These are phyloP conservation scores for Astreopora myriophthalma DNA, from an alignment of 64 coral and sea anemone genomes.

Conservation along the genomic window DNA sequence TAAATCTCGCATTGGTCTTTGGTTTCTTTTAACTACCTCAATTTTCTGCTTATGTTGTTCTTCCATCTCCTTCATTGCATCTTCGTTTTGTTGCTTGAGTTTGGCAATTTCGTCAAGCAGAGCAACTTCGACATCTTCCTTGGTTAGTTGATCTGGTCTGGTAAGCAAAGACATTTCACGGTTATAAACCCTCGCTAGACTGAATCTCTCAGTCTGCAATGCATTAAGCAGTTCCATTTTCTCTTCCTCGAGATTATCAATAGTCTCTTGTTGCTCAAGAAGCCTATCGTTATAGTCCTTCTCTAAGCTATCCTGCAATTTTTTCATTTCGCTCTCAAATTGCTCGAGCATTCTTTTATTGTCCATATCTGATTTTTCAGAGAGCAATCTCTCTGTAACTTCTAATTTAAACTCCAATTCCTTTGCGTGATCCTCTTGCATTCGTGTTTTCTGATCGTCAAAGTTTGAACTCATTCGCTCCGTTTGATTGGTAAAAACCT, in stretches of 20 bases:
- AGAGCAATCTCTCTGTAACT: constrained; percentile 61
- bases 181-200: constrained; percentile 70
- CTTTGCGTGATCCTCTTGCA: constrained; percentile 19
- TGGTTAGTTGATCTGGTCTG: constrained; percentile 44
- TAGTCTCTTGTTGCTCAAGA: constrained; percentile 37
- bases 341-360: constrained; percentile 23
- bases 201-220: constrained; percentile 77
- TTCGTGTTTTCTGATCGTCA: constrained; percentile 42
- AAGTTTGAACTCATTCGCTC: constrained; percentile 18
- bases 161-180: constrained; percentile 76
- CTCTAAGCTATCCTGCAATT: constrained; percentile 24
- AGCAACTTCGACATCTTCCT: constrained; percentile 75
- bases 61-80: constrained; percentile 52
- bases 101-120: constrained; percentile 78
- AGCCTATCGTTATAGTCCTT: constrained; percentile 20
- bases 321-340: constrained; percentile 56
- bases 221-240: constrained; percentile 49
- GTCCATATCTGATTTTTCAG: constrained; percentile 52
- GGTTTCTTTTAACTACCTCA: constrained; percentile 46
- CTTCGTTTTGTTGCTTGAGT: constrained; percentile 50
- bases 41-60: constrained; percentile 54
- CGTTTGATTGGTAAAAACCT: constrained; percentile 23
- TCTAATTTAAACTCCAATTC: constrained; percentile 60
- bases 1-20: constrained; percentile 49
- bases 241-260: constrained; percentile 63